phyloP scores from a whole-genome alignment of 2,888 invertebrate species.

The Coelinius sp. region DNA sequence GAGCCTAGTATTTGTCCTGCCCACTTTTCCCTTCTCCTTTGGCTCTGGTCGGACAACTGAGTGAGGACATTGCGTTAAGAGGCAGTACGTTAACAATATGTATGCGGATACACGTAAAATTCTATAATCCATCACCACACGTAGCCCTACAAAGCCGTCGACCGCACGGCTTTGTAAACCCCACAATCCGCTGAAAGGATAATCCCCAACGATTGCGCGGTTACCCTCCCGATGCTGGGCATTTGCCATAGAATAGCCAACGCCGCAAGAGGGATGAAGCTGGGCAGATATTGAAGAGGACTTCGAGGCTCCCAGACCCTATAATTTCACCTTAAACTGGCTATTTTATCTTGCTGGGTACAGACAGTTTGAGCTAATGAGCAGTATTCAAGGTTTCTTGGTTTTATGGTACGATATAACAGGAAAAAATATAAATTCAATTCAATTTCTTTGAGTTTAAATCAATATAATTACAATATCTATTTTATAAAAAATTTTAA shows the following conservation, averaged over 20 bases:
- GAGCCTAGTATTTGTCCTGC: neutral
- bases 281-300: neutral
- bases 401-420: too few relatives aligned
- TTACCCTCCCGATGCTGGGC: slow-evolving; percentile 14
- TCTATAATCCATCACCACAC: slow-evolving; percentile 19
- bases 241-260: slow-evolving; percentile 16
- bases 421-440: too few relatives aligned
- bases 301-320: neutral
- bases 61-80: neutral
- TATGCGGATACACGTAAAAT: slow-evolving; percentile 1
- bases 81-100: slow-evolving; percentile 5
- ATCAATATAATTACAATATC: neutral
- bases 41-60: neutral
- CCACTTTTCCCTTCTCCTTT: neutral
- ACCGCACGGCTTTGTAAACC: slow-evolving; percentile 21
- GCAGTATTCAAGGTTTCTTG: neutral
- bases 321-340: neutral
- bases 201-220: slow-evolving; percentile 36
- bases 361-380: neutral
- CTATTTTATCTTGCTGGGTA: neutral
- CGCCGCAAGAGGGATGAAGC: slow-evolving; percentile 1
- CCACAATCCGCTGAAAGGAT: slow-evolving; percentile 38
- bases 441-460: too few relatives aligned
- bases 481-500: neutral
- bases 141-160: slow-evolving; percentile 19